Percentiles rank a stretch among this genome's conserved stretches.
phyloP scores from a whole-genome alignment of 2,113 vertebrate species.

The Urocitellus parryii region DNA sequence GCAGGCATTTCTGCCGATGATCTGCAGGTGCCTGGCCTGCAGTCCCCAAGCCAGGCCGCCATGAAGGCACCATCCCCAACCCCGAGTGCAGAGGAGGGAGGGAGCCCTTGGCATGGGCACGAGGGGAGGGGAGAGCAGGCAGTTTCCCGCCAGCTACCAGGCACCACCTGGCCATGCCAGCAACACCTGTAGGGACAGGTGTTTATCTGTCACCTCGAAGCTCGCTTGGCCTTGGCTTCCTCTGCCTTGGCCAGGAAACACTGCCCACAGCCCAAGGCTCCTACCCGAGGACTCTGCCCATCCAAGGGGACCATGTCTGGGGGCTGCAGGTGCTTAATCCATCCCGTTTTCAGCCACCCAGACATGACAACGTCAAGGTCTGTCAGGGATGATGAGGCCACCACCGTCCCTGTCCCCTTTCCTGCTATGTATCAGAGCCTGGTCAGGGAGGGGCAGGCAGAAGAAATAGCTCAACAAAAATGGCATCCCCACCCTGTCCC shows the following conservation, averaged over 20 bases:
- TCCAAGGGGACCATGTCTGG: neutral
- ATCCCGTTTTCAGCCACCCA: accelerated
- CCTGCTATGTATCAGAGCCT: accelerated
- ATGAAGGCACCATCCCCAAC: neutral
- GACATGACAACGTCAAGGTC: accelerated
- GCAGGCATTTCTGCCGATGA: neutral
- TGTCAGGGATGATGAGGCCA: neutral
- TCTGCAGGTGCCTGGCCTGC: neutral
- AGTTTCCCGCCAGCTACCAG: neutral
- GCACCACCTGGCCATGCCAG: neutral
- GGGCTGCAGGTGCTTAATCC: accelerated
- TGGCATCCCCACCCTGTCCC: neutral
- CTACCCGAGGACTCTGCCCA: accelerated
- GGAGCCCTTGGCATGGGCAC: neutral
- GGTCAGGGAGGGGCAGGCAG: accelerated
- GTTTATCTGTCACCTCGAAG: neutral
- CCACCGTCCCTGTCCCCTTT: neutral
- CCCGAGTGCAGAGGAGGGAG: neutral
- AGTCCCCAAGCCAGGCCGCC: neutral
- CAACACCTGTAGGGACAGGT: neutral
- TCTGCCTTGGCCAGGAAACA: neutral
- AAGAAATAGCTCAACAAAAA: accelerated
- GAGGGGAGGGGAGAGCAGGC: neutral
- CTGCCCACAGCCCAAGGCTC: neutral
- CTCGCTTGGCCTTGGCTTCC: neutral